phyloP scores from a whole-genome alignment of 2,113 vertebrate genomes.

The Platysteira castanea region DNA sequence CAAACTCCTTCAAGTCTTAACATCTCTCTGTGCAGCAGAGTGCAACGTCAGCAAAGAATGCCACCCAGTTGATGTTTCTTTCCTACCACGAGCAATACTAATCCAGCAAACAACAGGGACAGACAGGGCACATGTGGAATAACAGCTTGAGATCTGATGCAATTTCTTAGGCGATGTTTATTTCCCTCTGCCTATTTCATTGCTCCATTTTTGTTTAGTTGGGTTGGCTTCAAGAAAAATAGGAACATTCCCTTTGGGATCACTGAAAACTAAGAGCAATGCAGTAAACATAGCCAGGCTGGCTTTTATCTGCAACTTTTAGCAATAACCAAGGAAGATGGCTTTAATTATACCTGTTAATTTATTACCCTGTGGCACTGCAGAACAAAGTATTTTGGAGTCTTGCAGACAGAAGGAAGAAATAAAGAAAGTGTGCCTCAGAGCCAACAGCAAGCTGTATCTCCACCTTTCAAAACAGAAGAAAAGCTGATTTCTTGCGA shows the following conservation, averaged over 20 bases:
- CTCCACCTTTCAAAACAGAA: background rate
- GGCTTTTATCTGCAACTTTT: background rate
- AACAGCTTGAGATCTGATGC: background rate
- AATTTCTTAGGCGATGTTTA: background rate
- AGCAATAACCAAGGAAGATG: background rate
- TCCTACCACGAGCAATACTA: background rate
- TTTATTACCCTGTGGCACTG: background rate
- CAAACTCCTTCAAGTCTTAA: background rate
- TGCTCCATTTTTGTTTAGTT: background rate
- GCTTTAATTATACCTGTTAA: background rate
- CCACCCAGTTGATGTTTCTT: background rate
- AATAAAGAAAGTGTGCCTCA: background rate
- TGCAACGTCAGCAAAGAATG: background rate
- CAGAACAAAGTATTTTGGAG: background rate
- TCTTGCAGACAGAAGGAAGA: background rate
- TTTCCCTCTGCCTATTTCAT: background rate
- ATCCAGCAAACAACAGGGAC: background rate
- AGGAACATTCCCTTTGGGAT: background rate
- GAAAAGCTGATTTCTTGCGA: background rate
- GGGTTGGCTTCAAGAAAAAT: background rate
- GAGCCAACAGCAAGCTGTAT: background rate
- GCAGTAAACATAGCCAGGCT: background rate
- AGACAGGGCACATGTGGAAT: background rate
- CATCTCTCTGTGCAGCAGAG: background rate
- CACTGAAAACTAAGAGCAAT: background rate